Percentiles rank a stretch among this genome's conserved stretches.
Evolutionary conservation across 2,113 vertebrate genomes (phyloP).

Genomic region (Probosciger aterrimus): DNA sequence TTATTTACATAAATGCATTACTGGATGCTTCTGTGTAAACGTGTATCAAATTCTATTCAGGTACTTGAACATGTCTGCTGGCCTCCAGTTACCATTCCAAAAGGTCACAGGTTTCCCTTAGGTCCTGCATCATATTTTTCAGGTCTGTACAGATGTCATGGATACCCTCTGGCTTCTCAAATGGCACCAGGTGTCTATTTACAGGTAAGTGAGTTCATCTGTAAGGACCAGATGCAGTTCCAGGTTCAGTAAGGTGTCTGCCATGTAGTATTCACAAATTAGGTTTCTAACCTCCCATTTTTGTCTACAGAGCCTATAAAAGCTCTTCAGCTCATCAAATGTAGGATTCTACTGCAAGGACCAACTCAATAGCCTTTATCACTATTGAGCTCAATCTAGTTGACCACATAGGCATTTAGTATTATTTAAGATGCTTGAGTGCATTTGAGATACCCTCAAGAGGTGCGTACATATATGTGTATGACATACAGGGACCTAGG

Average conservation of each 20-base stretch:
- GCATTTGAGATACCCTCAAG: not conserved
- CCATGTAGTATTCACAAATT: not conserved
- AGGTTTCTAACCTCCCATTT: not conserved
- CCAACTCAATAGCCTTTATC: not conserved
- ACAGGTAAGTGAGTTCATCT: not conserved
- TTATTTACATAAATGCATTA: not conserved
- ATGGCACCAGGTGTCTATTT: not conserved
- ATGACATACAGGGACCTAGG: not conserved
- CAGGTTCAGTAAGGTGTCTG: not conserved
- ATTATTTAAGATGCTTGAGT: not conserved
- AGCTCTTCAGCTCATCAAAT: not conserved
- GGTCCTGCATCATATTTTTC: not conserved
- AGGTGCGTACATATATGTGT: not conserved
- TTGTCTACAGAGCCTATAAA: not conserved
- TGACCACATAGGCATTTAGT: not conserved
- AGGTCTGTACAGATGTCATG: not conserved
- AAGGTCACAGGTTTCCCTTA: conserved; percentile 25
- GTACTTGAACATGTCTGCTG: not conserved
- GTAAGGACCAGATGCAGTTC: not conserved
- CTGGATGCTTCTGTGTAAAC: not conserved
- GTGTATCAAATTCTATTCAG: not conserved
- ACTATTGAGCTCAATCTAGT: rapidly evolving
- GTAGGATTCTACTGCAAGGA: not conserved
- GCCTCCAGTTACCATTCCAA: not conserved
- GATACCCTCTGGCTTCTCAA: not conserved